These are phyloP conservation scores for Ptychochromis oligacanthus DNA, from an alignment of 2,113 vertebrate genomes.

Conservation along the genomic window DNA sequence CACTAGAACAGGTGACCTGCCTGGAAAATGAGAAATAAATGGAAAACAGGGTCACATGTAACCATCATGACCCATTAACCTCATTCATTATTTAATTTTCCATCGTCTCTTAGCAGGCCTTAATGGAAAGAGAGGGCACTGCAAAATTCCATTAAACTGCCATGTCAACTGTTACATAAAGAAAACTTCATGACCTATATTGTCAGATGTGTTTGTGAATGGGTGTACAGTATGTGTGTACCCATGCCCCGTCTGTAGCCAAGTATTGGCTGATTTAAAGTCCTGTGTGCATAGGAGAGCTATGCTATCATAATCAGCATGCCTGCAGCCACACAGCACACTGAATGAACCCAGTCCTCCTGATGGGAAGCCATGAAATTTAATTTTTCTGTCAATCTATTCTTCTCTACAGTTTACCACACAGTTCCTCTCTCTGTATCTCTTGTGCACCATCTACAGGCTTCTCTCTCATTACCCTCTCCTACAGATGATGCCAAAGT, in stretches of 20 bases:
- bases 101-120: neutral
- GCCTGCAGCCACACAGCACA: conserved; percentile 36
- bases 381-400: conserved; percentile 55
- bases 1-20: conserved; percentile 19
- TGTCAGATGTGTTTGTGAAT: conserved; percentile 3
- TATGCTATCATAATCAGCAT: conserved; percentile 42
- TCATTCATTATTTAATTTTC: conserved; percentile 58
- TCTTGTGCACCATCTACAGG: neutral
- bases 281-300: neutral
- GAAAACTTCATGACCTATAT: conserved; percentile 49
- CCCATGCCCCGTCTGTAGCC: neutral
- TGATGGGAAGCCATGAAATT: conserved; percentile 56
- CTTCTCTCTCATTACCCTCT: conserved; percentile 11
- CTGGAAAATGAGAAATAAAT: neutral
- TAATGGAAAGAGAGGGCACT: neutral
- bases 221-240: neutral
- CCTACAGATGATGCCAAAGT: conserved; percentile 21
- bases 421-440: conserved; percentile 5
- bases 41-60: conserved; percentile 21
- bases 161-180: conserved; percentile 37
- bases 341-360: conserved; percentile 38
- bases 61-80: conserved; percentile 32
- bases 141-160: neutral
- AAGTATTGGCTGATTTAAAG: conserved; percentile 25
- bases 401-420: neutral